Evolutionary conservation across 64 coral and sea anemone species (phyloP), one percentile per base, ranked within the genome.

Genomic region (Platygyra sinensis): DNA sequence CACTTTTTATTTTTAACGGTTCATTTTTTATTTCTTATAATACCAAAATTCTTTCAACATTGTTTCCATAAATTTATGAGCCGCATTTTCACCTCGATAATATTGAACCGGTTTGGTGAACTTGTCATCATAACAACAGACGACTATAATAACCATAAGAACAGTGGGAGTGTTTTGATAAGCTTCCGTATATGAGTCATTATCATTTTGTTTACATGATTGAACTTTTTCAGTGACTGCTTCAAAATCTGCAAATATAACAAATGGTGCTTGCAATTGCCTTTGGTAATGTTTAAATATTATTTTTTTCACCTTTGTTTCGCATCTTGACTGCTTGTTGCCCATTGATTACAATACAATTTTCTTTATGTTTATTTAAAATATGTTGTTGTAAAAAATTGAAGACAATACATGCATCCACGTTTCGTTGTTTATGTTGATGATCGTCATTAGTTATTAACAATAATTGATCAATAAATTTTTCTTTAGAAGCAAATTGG

Each of bases 111-210:
- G 80, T 61, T 83, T 83, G 51, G 52, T 83, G 24, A 62, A 83
- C 9, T 83, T 83, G 16, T 83, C 57, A 83, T 83, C 61, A 83
- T 83, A 83, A 65, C 80, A 62, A 57, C 80, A 83, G 19, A 83
- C 80, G 2, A 83, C 80, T 60, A 62, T 60, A 61, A n/a, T 83
- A 83, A 10, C 10, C 80, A 36, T 25, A 83, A 1, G 54, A 6
- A 16, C 61, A 63, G 2, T 15, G 6, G 5, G 2, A 15, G 33
- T 83, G 61, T 5, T 62, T 83, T 62, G 80, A 83, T 83, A 83
- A 0, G 80, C 52, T 8, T 62, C 22, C 2, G 80, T 83, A 22
- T 83, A 83, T 13, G 80, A 83, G 1, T 22, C 3, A 62, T 61
- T 17, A 25, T 83, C 60, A 61, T 60, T 27, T 27, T 16, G 80